Evolutionary conservation across 2,113 vertebrate species (phyloP).

Genomic region (Salvelinus alpinus): DNA sequence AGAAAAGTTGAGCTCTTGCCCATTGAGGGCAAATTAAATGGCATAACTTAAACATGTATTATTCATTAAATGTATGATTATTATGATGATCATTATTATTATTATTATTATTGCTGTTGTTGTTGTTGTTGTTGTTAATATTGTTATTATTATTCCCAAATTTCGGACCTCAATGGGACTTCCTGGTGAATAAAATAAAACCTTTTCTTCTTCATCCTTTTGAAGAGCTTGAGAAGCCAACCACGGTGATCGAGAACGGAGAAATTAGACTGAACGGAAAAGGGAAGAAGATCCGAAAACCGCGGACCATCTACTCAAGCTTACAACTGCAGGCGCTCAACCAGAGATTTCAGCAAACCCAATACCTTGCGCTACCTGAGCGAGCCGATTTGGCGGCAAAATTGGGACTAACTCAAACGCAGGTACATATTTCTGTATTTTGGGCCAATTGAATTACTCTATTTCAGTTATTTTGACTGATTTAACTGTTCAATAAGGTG

Average conservation of each 20-base stretch:
- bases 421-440: slow-evolving; percentile 69
- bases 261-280: slow-evolving; percentile 78
- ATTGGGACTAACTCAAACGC: slow-evolving; percentile 91
- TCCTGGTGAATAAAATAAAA: background rate
- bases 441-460: slow-evolving; percentile 3
- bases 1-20: background rate
- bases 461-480: slow-evolving; percentile 2
- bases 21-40: background rate
- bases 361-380: slow-evolving; percentile 90
- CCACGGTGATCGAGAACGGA: slow-evolving; percentile 68
- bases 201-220: background rate
- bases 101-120: background rate
- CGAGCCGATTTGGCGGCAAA: slow-evolving; percentile 86
- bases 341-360: slow-evolving; percentile 91
- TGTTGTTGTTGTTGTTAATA: background rate
- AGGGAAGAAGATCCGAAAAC: slow-evolving; percentile 86
- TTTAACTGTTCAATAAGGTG: background rate
- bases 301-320: slow-evolving; percentile 91
- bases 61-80: background rate
- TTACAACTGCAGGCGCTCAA: slow-evolving; percentile 89
- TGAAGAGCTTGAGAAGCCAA: slow-evolving; percentile 78
- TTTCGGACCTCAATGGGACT: background rate
- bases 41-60: background rate
- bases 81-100: background rate
- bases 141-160: background rate